These are phyloP conservation scores for Drosophila testacea DNA, from an alignment of 2,888 invertebrate genomes.

Conservation along the genomic window DNA sequence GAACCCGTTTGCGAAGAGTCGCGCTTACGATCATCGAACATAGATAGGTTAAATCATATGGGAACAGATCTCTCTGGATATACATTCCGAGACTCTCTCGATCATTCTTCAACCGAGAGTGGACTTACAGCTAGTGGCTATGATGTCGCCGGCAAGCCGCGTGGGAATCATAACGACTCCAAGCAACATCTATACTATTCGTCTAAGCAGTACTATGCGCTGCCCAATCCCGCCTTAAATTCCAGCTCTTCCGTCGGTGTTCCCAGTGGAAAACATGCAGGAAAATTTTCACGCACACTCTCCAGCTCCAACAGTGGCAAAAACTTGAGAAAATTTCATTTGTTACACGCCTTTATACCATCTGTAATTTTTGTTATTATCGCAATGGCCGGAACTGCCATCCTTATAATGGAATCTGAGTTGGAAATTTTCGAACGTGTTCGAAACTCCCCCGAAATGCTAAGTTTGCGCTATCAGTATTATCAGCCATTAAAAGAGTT, in stretches of 20 bases:
- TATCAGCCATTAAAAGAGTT: constrained; percentile 92
- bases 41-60: constrained; percentile 72
- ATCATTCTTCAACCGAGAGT: constrained; percentile 93
- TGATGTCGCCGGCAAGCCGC: constrained; percentile 64
- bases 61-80: constrained; percentile 85
- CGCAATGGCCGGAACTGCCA: constrained; percentile 88
- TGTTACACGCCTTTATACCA: constrained; percentile 91
- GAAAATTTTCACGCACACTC: constrained; percentile 48
- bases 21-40: constrained; percentile 81
- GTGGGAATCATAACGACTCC: constrained; percentile 63
- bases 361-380: constrained; percentile 91
- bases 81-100: constrained; percentile 90
- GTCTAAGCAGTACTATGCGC: constrained; percentile 68
- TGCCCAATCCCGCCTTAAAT: constrained; percentile 74
- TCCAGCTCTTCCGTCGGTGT: constrained; percentile 65
- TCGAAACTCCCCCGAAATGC: constrained; percentile 91
- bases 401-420: constrained; percentile 92
- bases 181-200: constrained; percentile 72
- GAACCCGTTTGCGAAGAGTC: constrained; percentile 90
- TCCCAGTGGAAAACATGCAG: constrained; percentile 52
- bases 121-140: constrained; percentile 86
- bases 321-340: constrained; percentile 87
- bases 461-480: constrained; percentile 91
- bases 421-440: constrained; percentile 89
- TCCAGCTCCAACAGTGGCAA: constrained; percentile 82